phyloP scores from a whole-genome alignment of 2,888 invertebrate species.

The Pristionchus mayeri region DNA sequence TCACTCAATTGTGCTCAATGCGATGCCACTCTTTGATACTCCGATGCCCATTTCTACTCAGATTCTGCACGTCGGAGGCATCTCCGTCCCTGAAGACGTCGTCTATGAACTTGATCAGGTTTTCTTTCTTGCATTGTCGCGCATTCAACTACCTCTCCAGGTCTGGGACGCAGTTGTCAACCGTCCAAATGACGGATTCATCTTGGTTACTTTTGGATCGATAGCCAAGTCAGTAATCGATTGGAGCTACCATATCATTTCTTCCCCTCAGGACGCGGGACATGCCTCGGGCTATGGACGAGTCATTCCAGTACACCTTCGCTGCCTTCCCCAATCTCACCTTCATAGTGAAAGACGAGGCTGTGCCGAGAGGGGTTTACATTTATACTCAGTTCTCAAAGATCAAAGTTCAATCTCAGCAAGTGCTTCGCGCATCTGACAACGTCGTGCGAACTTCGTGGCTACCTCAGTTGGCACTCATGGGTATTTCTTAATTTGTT shows the following conservation, averaged over 20 bases:
- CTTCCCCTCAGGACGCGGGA: conserved; percentile 40
- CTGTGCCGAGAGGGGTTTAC: conserved; percentile 15
- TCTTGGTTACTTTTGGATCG: conserved; percentile 70
- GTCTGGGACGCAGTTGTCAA: conserved; percentile 65
- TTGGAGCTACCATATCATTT: not conserved
- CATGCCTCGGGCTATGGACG: conserved; percentile 39
- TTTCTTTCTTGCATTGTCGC: not conserved
- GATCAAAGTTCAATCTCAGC: conserved; percentile 2
- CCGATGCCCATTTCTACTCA: conserved; percentile 64
- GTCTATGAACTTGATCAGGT: not conserved
- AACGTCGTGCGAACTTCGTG: conserved; percentile 65
- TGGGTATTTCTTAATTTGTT: conserved; percentile 59
- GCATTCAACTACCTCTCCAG: conserved; percentile 44
- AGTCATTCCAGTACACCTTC: conserved; percentile 59
- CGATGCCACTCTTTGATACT: conserved; percentile 68
- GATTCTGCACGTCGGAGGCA: conserved; percentile 63
- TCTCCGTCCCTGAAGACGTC: conserved; percentile 57
- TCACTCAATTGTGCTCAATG: conserved; percentile 65
- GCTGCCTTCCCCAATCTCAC: conserved; percentile 62
- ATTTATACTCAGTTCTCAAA: not conserved
- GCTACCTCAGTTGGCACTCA: conserved; percentile 69
- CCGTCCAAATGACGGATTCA: conserved; percentile 57
- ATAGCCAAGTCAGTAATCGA: conserved; percentile 60
- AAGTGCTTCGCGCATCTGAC: not conserved
- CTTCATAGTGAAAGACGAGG: conserved; percentile 68